These are phyloP conservation scores for Podarcis lilfordi DNA, from an alignment of 2,797 vertebrate species.

Conservation along the genomic window DNA sequence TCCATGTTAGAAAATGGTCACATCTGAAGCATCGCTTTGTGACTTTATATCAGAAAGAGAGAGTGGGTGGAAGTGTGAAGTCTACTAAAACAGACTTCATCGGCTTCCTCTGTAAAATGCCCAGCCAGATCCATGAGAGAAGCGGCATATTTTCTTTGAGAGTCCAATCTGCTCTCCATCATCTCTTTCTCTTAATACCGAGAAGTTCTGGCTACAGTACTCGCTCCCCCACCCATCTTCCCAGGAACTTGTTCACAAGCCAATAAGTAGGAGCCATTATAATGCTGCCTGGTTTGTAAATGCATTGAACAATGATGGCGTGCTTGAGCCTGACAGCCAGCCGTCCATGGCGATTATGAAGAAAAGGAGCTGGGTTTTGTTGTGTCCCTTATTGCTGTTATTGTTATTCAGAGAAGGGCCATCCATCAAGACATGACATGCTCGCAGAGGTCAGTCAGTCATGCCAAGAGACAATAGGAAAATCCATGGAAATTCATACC, in stretches of 20 bases:
- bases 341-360: constrained; percentile 63
- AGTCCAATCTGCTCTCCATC: constrained; percentile 32
- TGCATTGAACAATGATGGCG: constrained; percentile 60
- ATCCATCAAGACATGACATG: constrained; percentile 67
- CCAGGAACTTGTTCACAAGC: constrained; percentile 47
- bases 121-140: constrained; percentile 25
- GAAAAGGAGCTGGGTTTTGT: constrained; percentile 62
- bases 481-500: constrained; percentile 57
- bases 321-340: constrained; percentile 64
- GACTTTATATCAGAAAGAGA: neutral
- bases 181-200: constrained; percentile 11
- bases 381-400: constrained; percentile 53
- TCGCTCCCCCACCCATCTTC: constrained; percentile 47
- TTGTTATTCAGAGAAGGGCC: constrained; percentile 72
- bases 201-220: constrained; percentile 47
- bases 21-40: neutral
- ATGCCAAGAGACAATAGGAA: constrained; percentile 54
- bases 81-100: constrained; percentile 15
- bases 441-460: constrained; percentile 72
- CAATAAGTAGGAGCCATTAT: constrained; percentile 73
- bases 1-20: neutral
- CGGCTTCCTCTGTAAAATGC: constrained; percentile 8
- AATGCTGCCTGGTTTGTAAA: constrained; percentile 73
- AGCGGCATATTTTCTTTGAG: neutral
- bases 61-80: neutral